Percentiles rank a stretch among this genome's conserved stretches.
phyloP scores from a whole-genome alignment of 2,113 vertebrate species.

The Sander lucioperca region DNA sequence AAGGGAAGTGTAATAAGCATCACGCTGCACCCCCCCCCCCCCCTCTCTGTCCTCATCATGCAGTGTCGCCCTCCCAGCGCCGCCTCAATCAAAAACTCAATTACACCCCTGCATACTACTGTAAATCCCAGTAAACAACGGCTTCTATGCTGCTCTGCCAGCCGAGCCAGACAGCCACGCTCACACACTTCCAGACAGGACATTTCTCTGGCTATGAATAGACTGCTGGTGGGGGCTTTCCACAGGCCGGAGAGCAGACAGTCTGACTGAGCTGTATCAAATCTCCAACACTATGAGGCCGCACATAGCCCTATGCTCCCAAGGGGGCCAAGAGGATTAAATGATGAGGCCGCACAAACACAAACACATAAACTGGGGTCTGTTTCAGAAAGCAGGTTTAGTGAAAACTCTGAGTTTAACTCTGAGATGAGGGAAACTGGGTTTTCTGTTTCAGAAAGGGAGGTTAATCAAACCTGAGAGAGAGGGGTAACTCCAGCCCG shows the following conservation, averaged over 20 bases:
- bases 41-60: not conserved
- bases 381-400: too few relatives aligned
- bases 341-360: slow-evolving; percentile 6
- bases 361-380: not conserved
- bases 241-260: slow-evolving; percentile 37
- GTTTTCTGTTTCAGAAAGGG: too few relatives aligned
- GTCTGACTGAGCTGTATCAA: slow-evolving; percentile 42
- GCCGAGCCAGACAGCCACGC: slow-evolving; percentile 24
- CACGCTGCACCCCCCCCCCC: not conserved
- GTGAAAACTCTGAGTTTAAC: too few relatives aligned
- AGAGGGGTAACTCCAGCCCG: too few relatives aligned
- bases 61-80: not conserved
- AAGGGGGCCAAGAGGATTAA: too few relatives aligned
- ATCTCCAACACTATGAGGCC: slow-evolving; percentile 26
- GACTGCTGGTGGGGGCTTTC: slow-evolving; percentile 25
- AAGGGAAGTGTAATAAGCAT: slow-evolving; percentile 21
- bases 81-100: slow-evolving; percentile 28
- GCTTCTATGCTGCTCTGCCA: slow-evolving; percentile 10
- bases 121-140: slow-evolving; percentile 45
- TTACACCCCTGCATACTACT: slow-evolving; percentile 19
- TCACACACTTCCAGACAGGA: slow-evolving; percentile 13
- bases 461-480: too few relatives aligned
- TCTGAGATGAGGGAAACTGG: too few relatives aligned
- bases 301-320: not conserved
- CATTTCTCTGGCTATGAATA: slow-evolving; percentile 26